Percentiles rank a stretch among this genome's conserved stretches.
Conservation (phyloP, 2,113 vertebrate species). For the Chionomys nivalis region DNA sequence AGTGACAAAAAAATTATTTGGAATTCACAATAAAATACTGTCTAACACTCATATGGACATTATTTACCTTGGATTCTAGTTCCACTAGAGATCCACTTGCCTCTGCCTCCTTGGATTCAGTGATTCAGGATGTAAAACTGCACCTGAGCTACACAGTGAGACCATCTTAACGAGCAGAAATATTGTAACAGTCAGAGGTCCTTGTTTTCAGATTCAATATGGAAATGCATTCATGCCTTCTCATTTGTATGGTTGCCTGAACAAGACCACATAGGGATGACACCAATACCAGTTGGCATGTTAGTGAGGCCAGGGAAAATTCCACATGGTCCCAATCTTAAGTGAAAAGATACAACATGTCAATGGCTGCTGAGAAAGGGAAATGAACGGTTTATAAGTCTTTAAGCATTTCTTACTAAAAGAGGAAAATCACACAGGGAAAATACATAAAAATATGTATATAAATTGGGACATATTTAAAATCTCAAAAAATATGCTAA, state of each 20-base stretch:
- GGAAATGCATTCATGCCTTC: neutral
- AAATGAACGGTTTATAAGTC: neutral
- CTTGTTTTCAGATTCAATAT: neutral
- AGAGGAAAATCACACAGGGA: neutral
- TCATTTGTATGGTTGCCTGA: neutral
- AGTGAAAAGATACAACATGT: neutral
- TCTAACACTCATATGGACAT: neutral
- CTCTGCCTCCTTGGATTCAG: neutral
- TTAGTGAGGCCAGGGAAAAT: neutral
- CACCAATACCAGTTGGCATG: neutral
- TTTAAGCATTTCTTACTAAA: constrained; percentile 28
- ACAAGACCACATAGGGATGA: neutral
- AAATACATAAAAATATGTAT: neutral
- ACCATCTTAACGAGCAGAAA: neutral
- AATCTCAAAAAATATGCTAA: neutral
- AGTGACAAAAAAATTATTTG: neutral
- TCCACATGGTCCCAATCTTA: neutral
- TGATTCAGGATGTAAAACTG: neutral
- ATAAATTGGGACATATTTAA: neutral
- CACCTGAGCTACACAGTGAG: neutral
- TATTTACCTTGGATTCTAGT: neutral
- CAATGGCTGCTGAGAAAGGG: neutral
- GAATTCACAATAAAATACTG: neutral
- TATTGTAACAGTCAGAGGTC: neutral
- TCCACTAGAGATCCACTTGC: neutral